Evolutionary conservation across 2,888 invertebrate genomes (phyloP), one percentile per base, ranked within the genome.

Genomic region (Nomada hirtipes): DNA sequence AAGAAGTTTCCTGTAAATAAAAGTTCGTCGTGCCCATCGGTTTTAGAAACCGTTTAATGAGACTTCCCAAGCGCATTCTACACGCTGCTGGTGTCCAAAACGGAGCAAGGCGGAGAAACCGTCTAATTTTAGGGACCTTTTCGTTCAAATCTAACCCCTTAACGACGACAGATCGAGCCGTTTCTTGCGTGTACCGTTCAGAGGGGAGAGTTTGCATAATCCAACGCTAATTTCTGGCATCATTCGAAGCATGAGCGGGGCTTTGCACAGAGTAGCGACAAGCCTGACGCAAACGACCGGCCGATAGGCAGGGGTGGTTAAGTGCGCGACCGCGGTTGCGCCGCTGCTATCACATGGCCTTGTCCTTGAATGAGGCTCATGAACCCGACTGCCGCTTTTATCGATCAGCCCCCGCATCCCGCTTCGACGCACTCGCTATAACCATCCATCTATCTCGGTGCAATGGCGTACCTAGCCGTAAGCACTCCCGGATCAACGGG

Each of bases 301-400:
- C 81, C 87, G 88, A 82, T 87, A 89, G 87, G 89, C 90, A 92
- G 89, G 92, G 92, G 91, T 91, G 89, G 91, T 86, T 89, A 89
- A 91, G 90, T 92, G 92, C 92, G 91, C 92, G 90, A 86, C 88
- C 90, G 90, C 91, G 91, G 91, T 90, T 92, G 92, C 92, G 93
- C 91, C 91, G 85, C 92, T 93, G 93, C 93, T 94, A 93, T 94
- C 94, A 91, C 92, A 94, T 95, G 95, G 95, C 95, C 95, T 95
- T 95, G 95, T 95, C 95, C 95, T 95, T 94, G 94, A 94, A 94
- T 92, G 93, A 91, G 94, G 94, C 93, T 92, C 91, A 93, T 94
- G 94, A 94, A 94, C 94, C 92, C 94, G 90, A 90, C 88, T 87
- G 85, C 84, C 89, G 92, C 93, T 91, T 93, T 93, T 93, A 93